These are phyloP conservation scores for Siphamia tubifer DNA, from an alignment of 2,113 vertebrate species.

Conservation along the genomic window DNA sequence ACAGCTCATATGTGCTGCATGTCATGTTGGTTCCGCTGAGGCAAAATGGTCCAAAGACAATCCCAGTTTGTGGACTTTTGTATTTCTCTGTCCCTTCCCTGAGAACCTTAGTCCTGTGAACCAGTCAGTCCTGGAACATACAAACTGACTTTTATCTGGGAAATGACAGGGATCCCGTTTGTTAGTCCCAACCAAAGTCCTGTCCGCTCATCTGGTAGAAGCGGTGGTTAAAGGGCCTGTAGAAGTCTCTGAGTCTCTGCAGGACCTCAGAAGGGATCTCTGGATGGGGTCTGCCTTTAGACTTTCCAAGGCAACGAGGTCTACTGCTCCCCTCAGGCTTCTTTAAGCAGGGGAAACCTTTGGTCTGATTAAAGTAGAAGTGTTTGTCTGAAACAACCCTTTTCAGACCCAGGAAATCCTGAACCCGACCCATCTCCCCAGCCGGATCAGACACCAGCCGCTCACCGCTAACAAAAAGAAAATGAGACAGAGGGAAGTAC, in stretches of 20 bases:
- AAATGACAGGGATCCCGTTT: neutral
- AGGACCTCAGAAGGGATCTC: slow-evolving; percentile 82
- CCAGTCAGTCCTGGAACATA: neutral
- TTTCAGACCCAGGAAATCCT: slow-evolving; percentile 93
- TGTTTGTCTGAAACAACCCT: slow-evolving; percentile 89
- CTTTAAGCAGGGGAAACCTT: slow-evolving; percentile 95
- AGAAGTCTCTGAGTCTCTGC: slow-evolving; percentile 88
- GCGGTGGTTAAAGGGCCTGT: slow-evolving; percentile 90
- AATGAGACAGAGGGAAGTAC: slow-evolving; percentile 86
- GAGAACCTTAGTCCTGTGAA: slow-evolving; percentile 41
- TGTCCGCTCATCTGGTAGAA: slow-evolving; percentile 96
- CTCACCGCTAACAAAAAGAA: slow-evolving; percentile 93
- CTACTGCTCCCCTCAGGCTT: slow-evolving; percentile 87
- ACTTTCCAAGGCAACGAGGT: slow-evolving; percentile 91
- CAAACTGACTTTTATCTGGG: neutral
- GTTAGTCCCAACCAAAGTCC: slow-evolving; percentile 94
- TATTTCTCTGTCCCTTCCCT: slow-evolving; percentile 35
- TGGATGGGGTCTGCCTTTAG: slow-evolving; percentile 92
- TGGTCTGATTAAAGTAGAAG: slow-evolving; percentile 96
- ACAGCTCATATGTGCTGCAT: slow-evolving; percentile 32
- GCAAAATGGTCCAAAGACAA: neutral
- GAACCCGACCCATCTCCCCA: slow-evolving; percentile 88
- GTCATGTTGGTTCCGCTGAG: slow-evolving; percentile 26
- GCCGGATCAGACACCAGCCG: slow-evolving; percentile 90
- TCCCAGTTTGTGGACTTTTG: slow-evolving; percentile 8